Evolutionary conservation across 2,888 invertebrate species (phyloP).

Genomic region (Lasioglossum malachurum): DNA sequence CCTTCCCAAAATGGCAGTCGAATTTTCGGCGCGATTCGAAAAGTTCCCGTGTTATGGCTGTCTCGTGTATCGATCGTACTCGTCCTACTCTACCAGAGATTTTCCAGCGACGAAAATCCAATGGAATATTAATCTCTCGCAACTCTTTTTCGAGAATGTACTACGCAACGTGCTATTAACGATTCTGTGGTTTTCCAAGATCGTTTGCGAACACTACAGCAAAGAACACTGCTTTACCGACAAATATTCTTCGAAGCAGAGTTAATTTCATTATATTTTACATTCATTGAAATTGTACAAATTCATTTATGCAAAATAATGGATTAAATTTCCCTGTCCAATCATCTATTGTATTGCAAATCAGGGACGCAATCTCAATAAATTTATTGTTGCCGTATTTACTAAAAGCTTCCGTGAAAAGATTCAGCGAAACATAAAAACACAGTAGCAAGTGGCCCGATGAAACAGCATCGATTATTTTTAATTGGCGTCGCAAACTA

Average conservation of each 20-base stretch:
- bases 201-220: neutral
- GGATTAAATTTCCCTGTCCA: neutral
- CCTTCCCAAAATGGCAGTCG: constrained; percentile 30
- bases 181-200: neutral
- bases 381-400: neutral
- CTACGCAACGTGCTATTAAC: neutral
- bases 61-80: neutral
- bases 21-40: constrained; percentile 55
- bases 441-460: neutral
- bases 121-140: neutral
- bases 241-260: neutral
- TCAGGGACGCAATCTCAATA: neutral
- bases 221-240: neutral
- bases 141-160: neutral
- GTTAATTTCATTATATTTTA: neutral
- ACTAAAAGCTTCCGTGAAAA: neutral
- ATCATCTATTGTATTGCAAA: neutral
- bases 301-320: neutral
- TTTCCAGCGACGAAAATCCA: neutral
- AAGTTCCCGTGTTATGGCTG: constrained; percentile 34
- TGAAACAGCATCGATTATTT: neutral
- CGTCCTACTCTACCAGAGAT: neutral
- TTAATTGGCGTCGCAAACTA: neutral
- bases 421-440: neutral
- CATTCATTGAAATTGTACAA: too few species aligned